phyloP scores from a whole-genome alignment of 2,888 invertebrate genomes.

The Caenorhabditis doughertyi region DNA sequence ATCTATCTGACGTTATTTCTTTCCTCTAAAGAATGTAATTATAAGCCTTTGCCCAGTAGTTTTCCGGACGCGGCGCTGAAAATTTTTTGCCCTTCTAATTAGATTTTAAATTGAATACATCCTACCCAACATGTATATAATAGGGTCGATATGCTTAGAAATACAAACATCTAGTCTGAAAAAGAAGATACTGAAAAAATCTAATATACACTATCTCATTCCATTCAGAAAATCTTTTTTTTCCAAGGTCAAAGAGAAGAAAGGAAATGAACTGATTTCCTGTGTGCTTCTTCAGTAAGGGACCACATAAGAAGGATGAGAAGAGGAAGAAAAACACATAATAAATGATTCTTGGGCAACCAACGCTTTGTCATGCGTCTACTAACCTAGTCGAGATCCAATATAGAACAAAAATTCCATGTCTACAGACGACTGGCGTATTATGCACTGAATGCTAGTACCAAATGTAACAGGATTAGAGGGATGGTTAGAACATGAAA shows the following conservation, averaged over 20 bases:
- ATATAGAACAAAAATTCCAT: background rate
- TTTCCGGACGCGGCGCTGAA: background rate
- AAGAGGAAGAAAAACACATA: constrained; percentile 21
- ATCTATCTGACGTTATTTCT: too few relatives aligned
- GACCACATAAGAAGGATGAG: constrained; percentile 34
- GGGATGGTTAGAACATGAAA: background rate
- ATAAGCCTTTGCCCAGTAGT: background rate
- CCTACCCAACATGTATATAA: constrained; percentile 21
- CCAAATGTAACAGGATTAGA: constrained; percentile 23
- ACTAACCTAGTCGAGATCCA: constrained; percentile 22
- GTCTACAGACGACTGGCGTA: background rate
- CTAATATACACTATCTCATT: constrained; percentile 28
- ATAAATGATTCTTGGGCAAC: constrained; percentile 29
- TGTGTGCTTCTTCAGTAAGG: constrained; percentile 14
- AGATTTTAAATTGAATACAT: constrained; percentile 29
- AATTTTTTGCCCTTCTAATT: constrained; percentile 46
- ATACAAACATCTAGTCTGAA: constrained; percentile 34
- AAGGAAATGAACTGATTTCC: constrained; percentile 54
- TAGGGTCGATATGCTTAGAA: background rate
- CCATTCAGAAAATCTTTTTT: constrained; percentile 17
- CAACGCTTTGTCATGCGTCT: constrained; percentile 32
- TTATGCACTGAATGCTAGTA: constrained; percentile 2
- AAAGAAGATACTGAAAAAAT: constrained; percentile 14
- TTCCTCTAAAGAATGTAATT: too few relatives aligned
- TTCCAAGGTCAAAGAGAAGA: constrained; percentile 12